Conservation (phyloP, 2,113 vertebrate species). For the Oceanites oceanicus region DNA sequence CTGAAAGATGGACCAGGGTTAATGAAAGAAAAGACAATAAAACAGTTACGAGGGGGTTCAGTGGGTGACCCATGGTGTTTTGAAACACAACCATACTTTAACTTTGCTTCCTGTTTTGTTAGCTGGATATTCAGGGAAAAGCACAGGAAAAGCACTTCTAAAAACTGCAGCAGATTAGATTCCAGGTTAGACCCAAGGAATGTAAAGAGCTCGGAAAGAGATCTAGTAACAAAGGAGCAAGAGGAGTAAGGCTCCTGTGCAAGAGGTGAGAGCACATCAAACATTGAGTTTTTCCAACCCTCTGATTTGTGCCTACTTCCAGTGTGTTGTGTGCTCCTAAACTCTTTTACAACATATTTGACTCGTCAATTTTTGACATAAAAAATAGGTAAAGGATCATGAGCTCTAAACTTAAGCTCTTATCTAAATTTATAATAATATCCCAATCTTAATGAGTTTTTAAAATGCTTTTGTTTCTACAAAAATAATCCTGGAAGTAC, state of each 20-base stretch:
- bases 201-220: background rate
- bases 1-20: background rate
- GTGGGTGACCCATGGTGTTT: background rate
- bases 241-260: background rate
- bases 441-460: background rate
- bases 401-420: background rate
- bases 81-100: background rate
- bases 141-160: background rate
- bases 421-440: background rate
- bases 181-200: background rate
- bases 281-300: background rate
- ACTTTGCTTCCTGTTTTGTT: background rate
- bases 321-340: background rate
- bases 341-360: background rate
- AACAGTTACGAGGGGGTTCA: background rate
- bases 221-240: background rate
- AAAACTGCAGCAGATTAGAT: background rate
- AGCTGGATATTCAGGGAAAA: background rate
- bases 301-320: background rate
- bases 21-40: background rate
- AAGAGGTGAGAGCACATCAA: background rate
- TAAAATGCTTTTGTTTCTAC: background rate
- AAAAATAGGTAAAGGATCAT: background rate
- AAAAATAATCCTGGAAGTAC: background rate
- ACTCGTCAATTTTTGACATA: background rate